These are phyloP conservation scores for Zoroaster sp. DNA, from an alignment of 53 echinoderm and acorn worm species.

Conservation along the genomic window DNA sequence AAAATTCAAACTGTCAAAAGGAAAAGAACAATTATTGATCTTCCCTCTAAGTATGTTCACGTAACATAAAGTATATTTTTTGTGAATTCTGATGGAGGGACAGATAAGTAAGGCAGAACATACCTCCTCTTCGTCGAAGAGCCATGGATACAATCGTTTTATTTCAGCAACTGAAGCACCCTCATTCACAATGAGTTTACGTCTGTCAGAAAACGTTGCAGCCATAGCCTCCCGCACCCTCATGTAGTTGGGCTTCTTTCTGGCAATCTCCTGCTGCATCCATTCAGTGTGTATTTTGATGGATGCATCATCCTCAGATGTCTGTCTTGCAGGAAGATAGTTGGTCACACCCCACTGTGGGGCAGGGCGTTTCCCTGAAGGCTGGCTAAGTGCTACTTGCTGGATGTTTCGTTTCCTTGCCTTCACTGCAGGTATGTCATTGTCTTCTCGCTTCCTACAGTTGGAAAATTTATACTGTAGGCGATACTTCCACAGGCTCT, in stretches of 20 bases:
- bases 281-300: slow-evolving; percentile 6
- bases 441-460: neutral
- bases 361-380: neutral
- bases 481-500: neutral
- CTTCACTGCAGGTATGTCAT: neutral
- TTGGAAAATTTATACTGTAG: neutral
- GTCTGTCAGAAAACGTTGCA: neutral
- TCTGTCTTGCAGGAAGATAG: slow-evolving; percentile 11
- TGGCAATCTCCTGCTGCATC: slow-evolving; percentile 23
- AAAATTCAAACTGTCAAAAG: too few species aligned
- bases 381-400: neutral
- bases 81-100: too few species aligned
- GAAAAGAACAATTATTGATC: too few species aligned
- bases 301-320: slow-evolving; percentile 45
- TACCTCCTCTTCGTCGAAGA: slow-evolving; percentile 9
- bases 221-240: neutral
- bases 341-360: slow-evolving; percentile 18
- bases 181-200: neutral
- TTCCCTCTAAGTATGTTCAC: too few species aligned
- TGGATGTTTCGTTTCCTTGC: neutral
- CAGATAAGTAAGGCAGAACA: too few species aligned
- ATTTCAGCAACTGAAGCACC: neutral
- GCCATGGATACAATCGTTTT: neutral
- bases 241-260: slow-evolving; percentile 11
- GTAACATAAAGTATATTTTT: too few species aligned